These are phyloP conservation scores for Lycocerus yunnanus DNA, from an alignment of 2,888 invertebrate species.

Conservation along the genomic window DNA sequence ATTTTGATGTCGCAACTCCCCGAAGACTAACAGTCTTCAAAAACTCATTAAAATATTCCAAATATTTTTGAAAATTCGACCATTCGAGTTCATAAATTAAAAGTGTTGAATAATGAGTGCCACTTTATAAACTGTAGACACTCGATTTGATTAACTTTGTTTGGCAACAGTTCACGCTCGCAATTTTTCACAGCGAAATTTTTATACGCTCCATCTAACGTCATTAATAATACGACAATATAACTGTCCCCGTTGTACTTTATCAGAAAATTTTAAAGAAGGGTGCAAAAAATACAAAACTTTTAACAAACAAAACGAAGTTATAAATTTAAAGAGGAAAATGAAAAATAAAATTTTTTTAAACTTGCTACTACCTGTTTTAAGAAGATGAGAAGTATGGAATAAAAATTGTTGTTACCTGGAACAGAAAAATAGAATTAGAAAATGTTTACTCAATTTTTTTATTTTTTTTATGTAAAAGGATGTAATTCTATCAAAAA, in stretches of 20 bases:
- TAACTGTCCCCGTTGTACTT: slow-evolving; percentile 23
- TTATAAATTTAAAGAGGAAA: slow-evolving; percentile 13
- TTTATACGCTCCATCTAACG: slow-evolving; percentile 27
- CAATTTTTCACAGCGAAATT: slow-evolving; percentile 30
- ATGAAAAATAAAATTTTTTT: slow-evolving; percentile 4
- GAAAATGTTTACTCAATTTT: neutral
- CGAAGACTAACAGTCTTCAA: neutral
- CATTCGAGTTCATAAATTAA: slow-evolving; percentile 16
- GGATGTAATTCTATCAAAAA: too few relatives aligned
- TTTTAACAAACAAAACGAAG: slow-evolving; percentile 13
- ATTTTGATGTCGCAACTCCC: slow-evolving; percentile 11
- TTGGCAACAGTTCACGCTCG: slow-evolving; percentile 23
- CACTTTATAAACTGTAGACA: slow-evolving; percentile 31
- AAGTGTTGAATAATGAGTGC: slow-evolving; percentile 29
- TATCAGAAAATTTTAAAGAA: slow-evolving; percentile 11
- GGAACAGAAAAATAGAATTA: neutral
- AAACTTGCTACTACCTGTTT: neutral
- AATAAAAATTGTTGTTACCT: neutral
- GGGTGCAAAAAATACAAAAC: slow-evolving; percentile 17
- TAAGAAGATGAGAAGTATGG: neutral
- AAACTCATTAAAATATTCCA: slow-evolving; percentile 11
- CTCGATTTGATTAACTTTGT: slow-evolving; percentile 34
- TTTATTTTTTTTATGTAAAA: too few relatives aligned
- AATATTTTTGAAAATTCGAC: slow-evolving; percentile 8
- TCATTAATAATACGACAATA: slow-evolving; percentile 30